A percentile compares a stretch with the other conserved stretches of the same genome.
These are phyloP conservation scores for Rhyacichthys aspro DNA, from an alignment of 2,797 vertebrate genomes.

Conservation along the genomic window DNA sequence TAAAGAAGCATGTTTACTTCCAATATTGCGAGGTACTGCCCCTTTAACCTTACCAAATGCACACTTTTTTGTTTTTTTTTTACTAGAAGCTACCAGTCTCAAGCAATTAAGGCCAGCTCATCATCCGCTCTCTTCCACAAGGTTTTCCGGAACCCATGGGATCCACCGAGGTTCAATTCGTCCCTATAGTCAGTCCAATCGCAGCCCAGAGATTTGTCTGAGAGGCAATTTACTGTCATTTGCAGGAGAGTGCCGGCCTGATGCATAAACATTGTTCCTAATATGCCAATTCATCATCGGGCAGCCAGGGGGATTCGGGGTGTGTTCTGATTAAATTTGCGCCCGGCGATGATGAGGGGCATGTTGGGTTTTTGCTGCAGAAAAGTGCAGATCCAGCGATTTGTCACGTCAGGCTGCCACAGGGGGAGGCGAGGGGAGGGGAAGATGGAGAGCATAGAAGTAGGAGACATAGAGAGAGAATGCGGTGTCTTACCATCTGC, in stretches of 20 bases:
- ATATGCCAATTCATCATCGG: conserved; percentile 78
- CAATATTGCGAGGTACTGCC: not conserved
- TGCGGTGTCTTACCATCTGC: not conserved
- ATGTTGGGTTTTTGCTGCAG: conserved; percentile 70
- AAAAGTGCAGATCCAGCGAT: conserved; percentile 81
- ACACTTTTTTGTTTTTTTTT: not conserved
- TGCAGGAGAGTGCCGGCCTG: conserved; percentile 63
- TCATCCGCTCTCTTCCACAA: conserved; percentile 45
- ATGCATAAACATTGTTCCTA: conserved; percentile 78
- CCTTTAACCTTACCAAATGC: conserved; percentile 19
- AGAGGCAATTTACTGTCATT: conserved; percentile 77
- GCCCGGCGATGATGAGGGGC: conserved; percentile 76
- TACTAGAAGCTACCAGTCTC: not conserved
- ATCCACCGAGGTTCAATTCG: conserved; percentile 53
- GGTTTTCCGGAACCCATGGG: conserved; percentile 56
- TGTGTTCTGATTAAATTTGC: conserved; percentile 78
- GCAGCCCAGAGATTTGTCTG: conserved; percentile 70
- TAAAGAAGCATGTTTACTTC: conserved; percentile 1
- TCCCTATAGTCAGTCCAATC: conserved; percentile 55
- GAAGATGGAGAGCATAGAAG: conserved; percentile 41
- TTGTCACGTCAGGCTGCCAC: conserved; percentile 77
- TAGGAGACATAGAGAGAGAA: conserved; percentile 34
- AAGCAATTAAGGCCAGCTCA: conserved; percentile 24
- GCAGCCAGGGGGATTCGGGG: conserved; percentile 66
- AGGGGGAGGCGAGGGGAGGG: conserved; percentile 50